A percentile compares a stretch with the other conserved stretches of the same genome.
Evolutionary conservation across 2,113 vertebrate species (phyloP).

Genomic region (Thalassoma bifasciatum): DNA sequence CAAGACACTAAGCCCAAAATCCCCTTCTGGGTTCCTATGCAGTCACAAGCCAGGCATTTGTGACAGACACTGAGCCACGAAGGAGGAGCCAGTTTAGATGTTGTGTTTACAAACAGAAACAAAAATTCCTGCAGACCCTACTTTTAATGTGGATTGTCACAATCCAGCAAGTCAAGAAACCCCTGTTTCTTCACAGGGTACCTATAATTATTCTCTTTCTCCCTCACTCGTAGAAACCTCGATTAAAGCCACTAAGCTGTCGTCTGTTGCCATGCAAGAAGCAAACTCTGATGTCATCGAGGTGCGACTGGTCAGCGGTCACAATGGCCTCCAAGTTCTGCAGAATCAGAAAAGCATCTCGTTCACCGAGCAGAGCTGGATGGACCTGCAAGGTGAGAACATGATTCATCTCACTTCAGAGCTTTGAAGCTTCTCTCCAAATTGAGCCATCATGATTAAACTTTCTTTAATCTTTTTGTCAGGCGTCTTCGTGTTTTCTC

Average conservation of each 20-base stretch:
- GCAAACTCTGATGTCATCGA: constrained; percentile 87
- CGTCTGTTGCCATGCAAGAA: constrained; percentile 87
- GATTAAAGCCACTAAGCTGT: constrained; percentile 83
- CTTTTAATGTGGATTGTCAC: no score
- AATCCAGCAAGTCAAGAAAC: no score
- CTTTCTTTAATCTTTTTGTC: not conserved
- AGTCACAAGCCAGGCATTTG: no score
- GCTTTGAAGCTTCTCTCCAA: no score
- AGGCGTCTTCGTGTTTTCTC: constrained; percentile 89
- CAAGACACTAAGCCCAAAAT: no score
- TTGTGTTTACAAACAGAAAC: no score
- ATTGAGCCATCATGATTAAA: no score
- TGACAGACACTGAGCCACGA: no score
- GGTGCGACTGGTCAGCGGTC: constrained; percentile 76
- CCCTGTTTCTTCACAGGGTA: no score
- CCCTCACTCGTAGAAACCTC: constrained; percentile 40
- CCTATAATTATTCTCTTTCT: not conserved
- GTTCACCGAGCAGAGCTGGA: constrained; percentile 91
- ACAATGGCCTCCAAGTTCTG: constrained; percentile 82
- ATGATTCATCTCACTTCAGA: not conserved
- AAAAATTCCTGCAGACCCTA: no score
- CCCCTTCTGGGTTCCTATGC: no score
- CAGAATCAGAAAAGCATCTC: constrained; percentile 84
- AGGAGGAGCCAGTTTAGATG: no score
- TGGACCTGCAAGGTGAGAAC: constrained; percentile 89